Conservation (phyloP, 2,797 vertebrate genomes). For the Psittacula echo region DNA sequence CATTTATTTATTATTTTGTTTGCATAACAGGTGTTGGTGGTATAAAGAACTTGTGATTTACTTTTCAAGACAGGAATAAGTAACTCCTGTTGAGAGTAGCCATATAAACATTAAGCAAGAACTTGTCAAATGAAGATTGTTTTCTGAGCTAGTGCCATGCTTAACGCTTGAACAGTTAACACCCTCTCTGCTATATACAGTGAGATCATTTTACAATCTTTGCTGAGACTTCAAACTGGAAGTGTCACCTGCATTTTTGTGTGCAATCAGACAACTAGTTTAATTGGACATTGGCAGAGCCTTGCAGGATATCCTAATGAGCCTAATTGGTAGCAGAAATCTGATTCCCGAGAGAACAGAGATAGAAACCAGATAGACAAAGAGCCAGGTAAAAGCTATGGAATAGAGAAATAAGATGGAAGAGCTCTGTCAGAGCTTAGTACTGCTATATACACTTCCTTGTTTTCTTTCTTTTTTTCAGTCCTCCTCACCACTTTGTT, state of each 20-base stretch:
- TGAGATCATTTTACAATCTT: not conserved
- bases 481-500: not conserved
- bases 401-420: not conserved
- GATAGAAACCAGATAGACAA: not conserved
- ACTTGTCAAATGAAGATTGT: not conserved
- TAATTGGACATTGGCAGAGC: conserved; percentile 33
- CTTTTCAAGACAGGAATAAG: not conserved
- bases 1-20: not conserved
- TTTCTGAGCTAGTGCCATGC: not conserved
- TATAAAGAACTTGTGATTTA: not conserved
- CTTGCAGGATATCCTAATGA: conserved; percentile 41
- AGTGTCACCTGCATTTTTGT: conserved; percentile 20
- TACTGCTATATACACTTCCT: not conserved
- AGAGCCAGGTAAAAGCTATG: not conserved
- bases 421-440: not conserved
- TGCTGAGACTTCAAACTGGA: not conserved
- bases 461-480: not conserved
- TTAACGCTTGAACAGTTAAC: conserved; percentile 2
- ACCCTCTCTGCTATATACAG: not conserved
- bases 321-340: conserved; percentile 22
- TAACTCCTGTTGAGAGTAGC: not conserved
- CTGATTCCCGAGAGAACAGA: not conserved
- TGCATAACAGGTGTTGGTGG: not conserved
- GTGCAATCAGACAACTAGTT: not conserved
- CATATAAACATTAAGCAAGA: not conserved